Evolutionary conservation across 2,797 vertebrate genomes (phyloP).

Genomic region (Phrynocephalus forsythii): DNA sequence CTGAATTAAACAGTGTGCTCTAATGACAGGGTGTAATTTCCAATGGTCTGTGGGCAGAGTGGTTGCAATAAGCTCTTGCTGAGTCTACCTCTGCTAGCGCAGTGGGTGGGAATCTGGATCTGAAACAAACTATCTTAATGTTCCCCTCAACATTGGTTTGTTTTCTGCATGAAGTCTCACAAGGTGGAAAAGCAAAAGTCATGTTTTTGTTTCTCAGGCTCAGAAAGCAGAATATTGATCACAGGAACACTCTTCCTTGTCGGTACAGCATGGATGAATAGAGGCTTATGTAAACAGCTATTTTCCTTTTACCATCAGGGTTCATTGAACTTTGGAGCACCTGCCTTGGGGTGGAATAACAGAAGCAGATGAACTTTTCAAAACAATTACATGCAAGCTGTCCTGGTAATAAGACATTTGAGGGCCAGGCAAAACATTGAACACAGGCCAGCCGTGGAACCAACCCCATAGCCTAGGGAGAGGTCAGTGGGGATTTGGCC

Average conservation of each 20-base stretch:
- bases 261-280: conserved; percentile 3
- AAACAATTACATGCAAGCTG: conserved; percentile 5
- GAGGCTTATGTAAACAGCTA: conserved; percentile 25
- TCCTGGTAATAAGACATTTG: conserved; percentile 26
- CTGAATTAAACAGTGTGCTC: background rate
- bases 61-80: background rate
- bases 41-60: background rate
- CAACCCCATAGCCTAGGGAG: background rate
- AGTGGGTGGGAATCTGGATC: background rate
- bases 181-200: background rate
- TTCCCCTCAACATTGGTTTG: background rate
- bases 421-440: conserved; percentile 23
- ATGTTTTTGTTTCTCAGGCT: background rate
- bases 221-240: conserved; percentile 17
- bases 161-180: background rate
- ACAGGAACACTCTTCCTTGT: conserved; percentile 1
- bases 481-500: background rate
- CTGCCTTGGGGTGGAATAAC: conserved; percentile 38
- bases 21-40: background rate
- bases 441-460: background rate
- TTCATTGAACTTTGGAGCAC: conserved; percentile 32
- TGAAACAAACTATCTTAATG: background rate
- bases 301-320: conserved; percentile 20
- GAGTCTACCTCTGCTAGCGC: background rate
- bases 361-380: background rate